These are phyloP conservation scores for Helleia helle DNA, from an alignment of 2,888 invertebrate genomes.

Conservation along the genomic window DNA sequence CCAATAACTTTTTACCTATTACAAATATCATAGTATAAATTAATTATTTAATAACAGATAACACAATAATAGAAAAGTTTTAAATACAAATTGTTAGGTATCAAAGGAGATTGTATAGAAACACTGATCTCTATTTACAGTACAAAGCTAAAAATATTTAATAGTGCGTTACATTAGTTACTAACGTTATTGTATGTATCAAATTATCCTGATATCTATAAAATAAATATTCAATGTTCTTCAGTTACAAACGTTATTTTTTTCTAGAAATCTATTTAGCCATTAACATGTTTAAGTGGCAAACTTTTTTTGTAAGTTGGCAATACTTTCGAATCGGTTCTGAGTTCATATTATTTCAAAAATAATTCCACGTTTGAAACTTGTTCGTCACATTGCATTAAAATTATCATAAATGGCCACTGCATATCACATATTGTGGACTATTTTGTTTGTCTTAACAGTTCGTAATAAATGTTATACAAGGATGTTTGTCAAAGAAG, in stretches of 20 bases:
- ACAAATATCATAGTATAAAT: neutral
- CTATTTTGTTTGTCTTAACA: constrained; percentile 20
- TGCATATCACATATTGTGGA: constrained; percentile 51
- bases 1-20: neutral
- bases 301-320: neutral
- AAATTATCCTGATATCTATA: neutral
- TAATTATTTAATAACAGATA: constrained; percentile 17
- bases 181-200: constrained; percentile 20
- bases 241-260: neutral
- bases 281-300: neutral
- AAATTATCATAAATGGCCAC: constrained; percentile 45
- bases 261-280: neutral
- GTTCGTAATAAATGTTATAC: constrained; percentile 7
- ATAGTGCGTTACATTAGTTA: constrained; percentile 40
- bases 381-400: constrained; percentile 11
- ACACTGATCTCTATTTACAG: constrained; percentile 65
- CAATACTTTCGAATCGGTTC: neutral
- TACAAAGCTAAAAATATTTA: constrained; percentile 50
- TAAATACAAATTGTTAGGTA: constrained; percentile 50
- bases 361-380: neutral
- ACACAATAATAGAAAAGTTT: constrained; percentile 44
- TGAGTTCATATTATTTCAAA: neutral
- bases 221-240: constrained; percentile 1
- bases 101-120: constrained; percentile 59
- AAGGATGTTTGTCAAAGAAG: neutral